Conservation (phyloP, 2,888 invertebrate genomes). For the Cantharis nigra region DNA sequence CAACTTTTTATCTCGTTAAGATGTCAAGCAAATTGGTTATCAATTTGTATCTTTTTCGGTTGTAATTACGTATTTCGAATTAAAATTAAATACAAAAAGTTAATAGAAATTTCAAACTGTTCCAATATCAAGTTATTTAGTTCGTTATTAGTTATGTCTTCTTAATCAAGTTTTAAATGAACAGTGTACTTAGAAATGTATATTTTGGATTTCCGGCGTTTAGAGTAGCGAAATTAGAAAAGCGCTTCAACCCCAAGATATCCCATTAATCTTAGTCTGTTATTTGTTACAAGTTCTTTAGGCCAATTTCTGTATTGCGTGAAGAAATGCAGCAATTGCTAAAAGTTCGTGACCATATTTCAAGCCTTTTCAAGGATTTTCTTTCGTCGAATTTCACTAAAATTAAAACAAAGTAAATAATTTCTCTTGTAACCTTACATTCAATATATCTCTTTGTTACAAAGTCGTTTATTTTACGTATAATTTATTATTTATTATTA, state of each 20-base stretch:
- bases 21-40: background rate
- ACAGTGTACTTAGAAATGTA: constrained; percentile 22
- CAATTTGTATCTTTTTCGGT: background rate
- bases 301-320: constrained; percentile 34
- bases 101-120: background rate
- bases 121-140: background rate
- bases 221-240: constrained; percentile 31
- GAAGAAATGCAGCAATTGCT: constrained; percentile 36
- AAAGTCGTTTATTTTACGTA: background rate
- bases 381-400: constrained; percentile 7
- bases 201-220: constrained; percentile 28
- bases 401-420: background rate
- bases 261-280: constrained; percentile 35
- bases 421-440: background rate
- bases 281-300: constrained; percentile 36
- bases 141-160: constrained; percentile 10
- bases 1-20: background rate
- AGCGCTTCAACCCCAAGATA: constrained; percentile 33
- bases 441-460: background rate
- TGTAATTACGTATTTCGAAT: background rate
- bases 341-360: constrained; percentile 35
- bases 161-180: constrained; percentile 16
- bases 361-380: constrained; percentile 24
- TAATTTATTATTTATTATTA: too few species aligned
- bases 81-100: background rate